These are phyloP conservation scores for Sigmodon hispidus DNA, from an alignment of 2,113 vertebrate genomes.

Conservation along the genomic window DNA sequence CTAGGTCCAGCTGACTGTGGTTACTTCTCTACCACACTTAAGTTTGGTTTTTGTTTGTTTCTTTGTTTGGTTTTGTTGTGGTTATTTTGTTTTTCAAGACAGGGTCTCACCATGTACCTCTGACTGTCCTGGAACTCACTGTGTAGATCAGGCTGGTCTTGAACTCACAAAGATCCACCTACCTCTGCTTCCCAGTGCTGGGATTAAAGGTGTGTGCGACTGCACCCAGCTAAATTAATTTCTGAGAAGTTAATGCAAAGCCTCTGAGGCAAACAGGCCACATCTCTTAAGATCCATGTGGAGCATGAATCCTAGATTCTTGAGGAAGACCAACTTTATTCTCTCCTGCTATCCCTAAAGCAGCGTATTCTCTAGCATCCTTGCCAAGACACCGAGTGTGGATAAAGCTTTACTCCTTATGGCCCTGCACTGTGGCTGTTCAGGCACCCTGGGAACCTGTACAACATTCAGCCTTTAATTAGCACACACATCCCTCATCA, in stretches of 20 bases:
- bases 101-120: not conserved
- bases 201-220: not conserved
- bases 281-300: not conserved
- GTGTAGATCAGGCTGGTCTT: not conserved
- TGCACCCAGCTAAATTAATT: not conserved
- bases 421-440: not conserved
- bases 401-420: not conserved
- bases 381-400: not conserved
- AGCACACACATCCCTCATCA: constrained; percentile 3
- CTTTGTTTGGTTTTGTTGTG: not conserved
- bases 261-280: not conserved
- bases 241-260: not conserved
- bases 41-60: not conserved
- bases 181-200: not conserved
- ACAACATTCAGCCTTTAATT: not conserved
- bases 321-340: not conserved
- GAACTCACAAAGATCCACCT: not conserved
- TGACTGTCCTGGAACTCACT: not conserved
- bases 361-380: not conserved
- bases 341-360: not conserved
- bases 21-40: not conserved
- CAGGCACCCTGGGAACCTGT: not conserved
- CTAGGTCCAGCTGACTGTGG: not conserved
- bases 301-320: not conserved
- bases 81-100: not conserved